Evolutionary conservation across 2,797 vertebrate species (phyloP), one percentile per base, ranked within the genome.

Genomic region (Falco columbarius): DNA sequence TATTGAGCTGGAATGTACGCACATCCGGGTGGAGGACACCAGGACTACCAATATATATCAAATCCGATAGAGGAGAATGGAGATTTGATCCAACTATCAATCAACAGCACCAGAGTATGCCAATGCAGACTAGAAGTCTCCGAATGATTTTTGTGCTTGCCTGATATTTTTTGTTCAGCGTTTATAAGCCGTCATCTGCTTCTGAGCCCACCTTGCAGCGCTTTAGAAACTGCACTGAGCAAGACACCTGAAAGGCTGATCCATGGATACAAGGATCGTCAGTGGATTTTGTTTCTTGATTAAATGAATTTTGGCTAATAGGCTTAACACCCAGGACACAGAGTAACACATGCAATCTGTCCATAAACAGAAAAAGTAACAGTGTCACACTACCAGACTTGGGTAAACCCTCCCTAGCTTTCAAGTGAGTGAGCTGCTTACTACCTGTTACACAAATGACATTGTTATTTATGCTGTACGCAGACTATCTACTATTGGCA

Each of bases 1-100:
- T 80, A 68, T 47, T 68, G 76, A 79, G 79, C 83, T 86, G 89
- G 90, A 94, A 86, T 13, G 3, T 75, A 44, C 86, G 81, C 85
- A 46, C 81, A 75, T 79, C 84, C 36, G 7, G 81, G 68, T 58
- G 22, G 70, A 77, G 81, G 79, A 83, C 92, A 91, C 46, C 73
- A 68, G 79, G 49, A 36, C 75, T 77, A 46, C 49, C 77, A 42
- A 24, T 18, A 30, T 6, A 15, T 14, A 58, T 16, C 83, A 58
- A 29, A 63, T 12, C 38, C 36, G 29, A 11, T 1, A 19, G 56
- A 92, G 71, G 77, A 83, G 40, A 80, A 23, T 7, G 4, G 62
- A 62, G 59, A 46, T 89, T 76, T 90, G 52, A 56, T 38, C 61
- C 90, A 65, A 29, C 26, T 6, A 19, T 62, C 55, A 15, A 29